These are phyloP conservation scores for Pholis gunnellus DNA, from an alignment of 2,113 vertebrate species.

Conservation along the genomic window DNA sequence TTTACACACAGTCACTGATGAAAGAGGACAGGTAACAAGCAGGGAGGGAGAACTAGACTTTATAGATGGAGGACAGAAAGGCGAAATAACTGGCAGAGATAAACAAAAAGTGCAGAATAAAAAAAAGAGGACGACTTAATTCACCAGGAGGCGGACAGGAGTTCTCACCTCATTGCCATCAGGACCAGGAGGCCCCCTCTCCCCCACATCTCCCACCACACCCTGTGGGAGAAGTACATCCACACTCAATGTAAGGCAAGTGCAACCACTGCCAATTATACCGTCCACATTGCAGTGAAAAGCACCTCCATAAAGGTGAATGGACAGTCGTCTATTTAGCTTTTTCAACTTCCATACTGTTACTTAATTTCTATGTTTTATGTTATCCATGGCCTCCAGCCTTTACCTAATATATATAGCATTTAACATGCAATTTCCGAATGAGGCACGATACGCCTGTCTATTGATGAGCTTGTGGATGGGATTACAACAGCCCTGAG, in stretches of 20 bases:
- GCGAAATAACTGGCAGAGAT: neutral
- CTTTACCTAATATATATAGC: neutral
- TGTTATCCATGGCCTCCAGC: rapidly evolving
- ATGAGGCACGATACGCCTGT: slow-evolving; percentile 27
- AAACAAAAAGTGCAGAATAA: neutral
- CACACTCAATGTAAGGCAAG: slow-evolving; percentile 7
- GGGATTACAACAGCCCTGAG: slow-evolving; percentile 3
- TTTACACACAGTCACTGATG: neutral
- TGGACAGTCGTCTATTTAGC: neutral
- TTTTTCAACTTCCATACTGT: neutral
- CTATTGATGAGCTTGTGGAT: slow-evolving; percentile 15
- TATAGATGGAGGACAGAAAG: neutral
- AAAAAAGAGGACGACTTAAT: neutral
- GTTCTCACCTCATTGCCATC: slow-evolving; percentile 93
- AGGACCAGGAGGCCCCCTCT: slow-evolving; percentile 91
- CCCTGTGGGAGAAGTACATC: slow-evolving; percentile 80
- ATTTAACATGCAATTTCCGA: neutral
- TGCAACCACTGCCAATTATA: neutral
- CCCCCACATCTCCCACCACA: slow-evolving; percentile 90
- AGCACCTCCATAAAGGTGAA: neutral
- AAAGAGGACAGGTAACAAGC: neutral
- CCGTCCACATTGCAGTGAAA: neutral
- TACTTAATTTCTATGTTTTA: neutral
- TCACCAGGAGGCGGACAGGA: neutral
- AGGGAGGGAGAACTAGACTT: neutral